A percentile compares a stretch with the other conserved stretches of the same genome.
These are phyloP conservation scores for Drosophila oshimai DNA, from an alignment of 1,140 invertebrate species.

Conservation along the genomic window DNA sequence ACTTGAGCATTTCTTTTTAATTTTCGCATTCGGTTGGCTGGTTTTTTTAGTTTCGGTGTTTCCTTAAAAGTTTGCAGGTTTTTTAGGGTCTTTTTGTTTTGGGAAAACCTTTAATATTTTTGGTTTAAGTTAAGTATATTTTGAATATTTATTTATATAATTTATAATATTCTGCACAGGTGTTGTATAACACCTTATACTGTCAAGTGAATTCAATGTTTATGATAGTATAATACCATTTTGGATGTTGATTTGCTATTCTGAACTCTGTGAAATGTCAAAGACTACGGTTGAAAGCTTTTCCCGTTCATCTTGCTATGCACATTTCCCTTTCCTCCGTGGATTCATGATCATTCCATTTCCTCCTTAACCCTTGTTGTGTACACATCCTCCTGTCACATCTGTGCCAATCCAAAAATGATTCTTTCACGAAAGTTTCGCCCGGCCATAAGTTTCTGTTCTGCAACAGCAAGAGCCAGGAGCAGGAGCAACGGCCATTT, in stretches of 20 bases:
- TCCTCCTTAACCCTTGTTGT: constrained; percentile 10
- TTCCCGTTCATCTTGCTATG: constrained; percentile 11
- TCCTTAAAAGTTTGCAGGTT: not conserved
- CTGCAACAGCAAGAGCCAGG: constrained; percentile 10
- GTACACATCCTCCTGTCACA: constrained; percentile 45
- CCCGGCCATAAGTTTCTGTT: constrained; percentile 54
- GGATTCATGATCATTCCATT: constrained; percentile 34
- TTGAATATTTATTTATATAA: not conserved
- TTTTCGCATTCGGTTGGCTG: not conserved
- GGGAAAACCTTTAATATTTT: no score
- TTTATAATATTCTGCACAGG: no score
- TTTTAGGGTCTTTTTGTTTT: not conserved
- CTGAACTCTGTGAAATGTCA: not conserved
- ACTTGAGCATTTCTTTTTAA: constrained; percentile 14
- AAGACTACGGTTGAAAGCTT: not conserved
- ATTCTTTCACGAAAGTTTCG: constrained; percentile 48
- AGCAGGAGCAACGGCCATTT: constrained; percentile 5
- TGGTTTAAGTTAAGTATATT: not conserved
- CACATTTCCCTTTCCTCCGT: not conserved
- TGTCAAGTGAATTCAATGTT: no score
- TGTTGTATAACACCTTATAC: no score
- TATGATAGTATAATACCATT: no score
- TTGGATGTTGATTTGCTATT: no score
- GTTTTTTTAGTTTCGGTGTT: not conserved
- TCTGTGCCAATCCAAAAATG: constrained; percentile 54